A percentile compares a stretch with the other conserved stretches of the same genome.
Conservation (phyloP, 2,113 vertebrate genomes). For the Pterophyllum scalare region DNA sequence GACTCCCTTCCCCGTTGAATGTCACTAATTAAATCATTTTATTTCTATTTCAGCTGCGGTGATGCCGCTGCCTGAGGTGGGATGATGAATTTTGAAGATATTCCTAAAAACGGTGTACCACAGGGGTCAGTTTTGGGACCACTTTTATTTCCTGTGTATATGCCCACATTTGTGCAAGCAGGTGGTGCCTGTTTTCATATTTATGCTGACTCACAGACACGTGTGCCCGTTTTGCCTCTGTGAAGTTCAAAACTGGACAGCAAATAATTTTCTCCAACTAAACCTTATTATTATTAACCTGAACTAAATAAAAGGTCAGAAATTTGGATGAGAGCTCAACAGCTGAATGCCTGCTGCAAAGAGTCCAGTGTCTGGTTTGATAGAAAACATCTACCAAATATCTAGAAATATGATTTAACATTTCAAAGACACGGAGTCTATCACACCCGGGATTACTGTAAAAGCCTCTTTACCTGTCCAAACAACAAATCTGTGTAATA, state of each 20-base stretch:
- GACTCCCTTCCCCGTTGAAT: neutral
- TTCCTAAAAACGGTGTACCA: neutral
- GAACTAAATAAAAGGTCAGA: neutral
- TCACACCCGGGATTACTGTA: neutral
- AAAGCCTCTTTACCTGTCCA: too few species aligned
- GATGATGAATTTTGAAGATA: too few species aligned
- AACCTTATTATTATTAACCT: too few species aligned
- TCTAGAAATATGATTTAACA: neutral
- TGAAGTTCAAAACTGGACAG: neutral
- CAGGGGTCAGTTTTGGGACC: neutral
- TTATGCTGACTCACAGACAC: rapidly evolving
- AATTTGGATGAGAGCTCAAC: neutral
- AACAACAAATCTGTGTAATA: too few species aligned
- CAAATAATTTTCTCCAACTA: neutral
- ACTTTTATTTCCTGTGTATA: neutral
- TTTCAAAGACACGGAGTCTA: neutral
- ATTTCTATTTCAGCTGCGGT: too few species aligned
- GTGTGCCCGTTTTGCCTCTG: neutral
- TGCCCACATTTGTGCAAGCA: rapidly evolving
- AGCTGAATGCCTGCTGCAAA: neutral
- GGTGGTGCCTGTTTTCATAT: too few species aligned
- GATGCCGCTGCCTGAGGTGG: too few species aligned
- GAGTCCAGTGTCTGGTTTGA: neutral
- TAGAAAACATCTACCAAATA: neutral
- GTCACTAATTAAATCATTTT: neutral